Conservation (phyloP, 2,888 invertebrate species). For the Macrophya alboannulata region DNA sequence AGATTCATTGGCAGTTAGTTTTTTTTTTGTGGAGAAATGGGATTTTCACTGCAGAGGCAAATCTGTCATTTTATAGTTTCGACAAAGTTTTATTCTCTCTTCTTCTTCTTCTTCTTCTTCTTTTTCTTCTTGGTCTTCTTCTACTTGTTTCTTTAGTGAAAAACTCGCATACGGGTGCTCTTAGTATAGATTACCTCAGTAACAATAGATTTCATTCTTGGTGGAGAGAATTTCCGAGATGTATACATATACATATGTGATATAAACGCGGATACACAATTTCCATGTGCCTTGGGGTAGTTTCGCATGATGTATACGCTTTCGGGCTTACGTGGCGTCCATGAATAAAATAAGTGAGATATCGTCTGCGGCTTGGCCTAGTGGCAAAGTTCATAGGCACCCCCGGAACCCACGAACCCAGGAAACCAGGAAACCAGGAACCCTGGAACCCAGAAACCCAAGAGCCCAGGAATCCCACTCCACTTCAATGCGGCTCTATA, state of each 20-base stretch:
- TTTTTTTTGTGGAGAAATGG: background rate
- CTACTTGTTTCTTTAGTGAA: background rate
- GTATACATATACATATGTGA: conserved; percentile 30
- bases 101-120: background rate
- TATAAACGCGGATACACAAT: conserved; percentile 40
- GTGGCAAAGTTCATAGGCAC: conserved; percentile 48
- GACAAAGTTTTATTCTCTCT: background rate
- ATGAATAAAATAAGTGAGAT: conserved; percentile 51
- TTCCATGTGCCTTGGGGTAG: conserved; percentile 40
- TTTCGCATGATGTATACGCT: conserved; percentile 38
- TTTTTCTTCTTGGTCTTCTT: background rate
- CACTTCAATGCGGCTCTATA: conserved; percentile 53
- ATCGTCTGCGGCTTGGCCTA: conserved; percentile 51
- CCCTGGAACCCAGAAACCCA: conserved; percentile 23
- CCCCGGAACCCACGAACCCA: conserved; percentile 45
- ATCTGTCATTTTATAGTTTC: conserved; percentile 3
- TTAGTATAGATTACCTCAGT: conserved; percentile 17
- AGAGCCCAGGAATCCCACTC: conserved; percentile 33
- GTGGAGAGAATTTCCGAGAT: background rate
- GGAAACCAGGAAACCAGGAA: conserved; percentile 2
- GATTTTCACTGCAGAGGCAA: background rate
- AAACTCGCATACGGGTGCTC: background rate
- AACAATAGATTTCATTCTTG: conserved; percentile 1
- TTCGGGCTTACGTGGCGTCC: conserved; percentile 38
- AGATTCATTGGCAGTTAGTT: too few relatives aligned